A percentile compares a stretch with the other conserved stretches of the same genome.
Evolutionary conservation across 1,140 invertebrate genomes (phyloP).

Genomic region (Pachyrhynchus sulphureomaculatus): DNA sequence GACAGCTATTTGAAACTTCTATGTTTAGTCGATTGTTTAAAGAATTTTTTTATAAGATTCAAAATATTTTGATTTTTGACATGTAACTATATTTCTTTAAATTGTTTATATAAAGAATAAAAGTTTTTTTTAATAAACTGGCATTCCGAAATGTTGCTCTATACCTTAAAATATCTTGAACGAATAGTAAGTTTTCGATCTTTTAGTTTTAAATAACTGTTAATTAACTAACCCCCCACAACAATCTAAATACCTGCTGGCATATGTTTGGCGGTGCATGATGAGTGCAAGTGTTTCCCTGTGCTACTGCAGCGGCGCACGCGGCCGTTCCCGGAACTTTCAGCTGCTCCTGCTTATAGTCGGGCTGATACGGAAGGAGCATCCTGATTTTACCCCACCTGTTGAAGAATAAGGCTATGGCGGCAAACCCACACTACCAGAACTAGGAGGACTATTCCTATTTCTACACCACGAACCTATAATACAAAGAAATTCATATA

Average conservation of each 20-base stretch:
- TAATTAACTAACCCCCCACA: constrained; percentile 17
- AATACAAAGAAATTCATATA: no score
- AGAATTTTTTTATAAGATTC: no score
- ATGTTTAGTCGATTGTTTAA: no score
- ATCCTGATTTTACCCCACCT: constrained; percentile 92
- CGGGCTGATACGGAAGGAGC: constrained; percentile 88
- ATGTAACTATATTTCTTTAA: no score
- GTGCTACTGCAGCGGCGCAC: constrained; percentile 60
- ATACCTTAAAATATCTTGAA: not conserved
- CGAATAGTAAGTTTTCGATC: not conserved
- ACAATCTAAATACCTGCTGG: constrained; percentile 57
- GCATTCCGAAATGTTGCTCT: not conserved
- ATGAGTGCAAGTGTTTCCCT: constrained; percentile 55
- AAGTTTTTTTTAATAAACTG: no score
- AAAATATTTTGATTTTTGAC: no score
- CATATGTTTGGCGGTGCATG: constrained; percentile 61
- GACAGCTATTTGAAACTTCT: no score
- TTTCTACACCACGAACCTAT: constrained; percentile 77
- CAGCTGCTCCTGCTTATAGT: constrained; percentile 80
- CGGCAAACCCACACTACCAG: constrained; percentile 84
- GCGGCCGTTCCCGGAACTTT: constrained; percentile 78
- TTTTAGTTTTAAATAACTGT: not conserved
- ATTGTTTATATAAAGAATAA: no score
- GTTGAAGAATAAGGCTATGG: constrained; percentile 87
- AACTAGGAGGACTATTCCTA: constrained; percentile 83